Base-by-base conservation (phyloP, 2,113 vertebrate genomes). In the Oplegnathus fasciatus region DNA sequence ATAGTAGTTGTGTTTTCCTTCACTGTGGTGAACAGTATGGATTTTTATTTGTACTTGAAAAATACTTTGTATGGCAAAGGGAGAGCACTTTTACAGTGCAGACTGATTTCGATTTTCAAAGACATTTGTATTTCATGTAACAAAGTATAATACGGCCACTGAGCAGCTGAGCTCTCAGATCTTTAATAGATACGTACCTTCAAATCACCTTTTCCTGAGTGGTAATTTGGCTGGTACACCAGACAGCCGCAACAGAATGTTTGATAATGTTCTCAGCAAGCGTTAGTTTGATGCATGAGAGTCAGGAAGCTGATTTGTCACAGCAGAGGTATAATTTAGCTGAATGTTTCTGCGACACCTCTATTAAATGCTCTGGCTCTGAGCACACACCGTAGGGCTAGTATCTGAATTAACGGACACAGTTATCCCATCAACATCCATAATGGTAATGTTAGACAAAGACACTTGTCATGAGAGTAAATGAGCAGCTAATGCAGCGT, bases 221-320 rank as follows among this genome's bases (percentile, higher is more conserved):
- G 70, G 58, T 75, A 32, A 84, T 82, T 84, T 85, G 81, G 75
- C 81, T 22, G 60, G 11, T 58, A 14, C 64, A 26, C n/a, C 14
- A 26, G 57, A 83, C 26, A 20, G 34, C 67, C 17, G 18, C 26
- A 9, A 72, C 68, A 66, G 69, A 70, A 79, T 82, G 72, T 78
- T 74, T 87, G 70, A 80, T 83, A 70, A 83, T 62, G 83, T 85
- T 81, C 82, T 85, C 65, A 68, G 69, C 3, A 7, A 68, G 58
- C 82, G 80, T 89, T 86, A 76, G 69, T 76, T 73, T 89, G 83
- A 91, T 76, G 65, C 75, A 89, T 76, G 73, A 55, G 72, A 80
- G 54, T 80, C 66, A 65, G 60, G 44, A 64, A 78, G 78, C 67
- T 75, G 84, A 90, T 84, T 86, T 55, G 85, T 85, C 44, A 67